Base-by-base conservation (phyloP, 2,888 invertebrate genomes). In the Slavum lentiscoides region DNA sequence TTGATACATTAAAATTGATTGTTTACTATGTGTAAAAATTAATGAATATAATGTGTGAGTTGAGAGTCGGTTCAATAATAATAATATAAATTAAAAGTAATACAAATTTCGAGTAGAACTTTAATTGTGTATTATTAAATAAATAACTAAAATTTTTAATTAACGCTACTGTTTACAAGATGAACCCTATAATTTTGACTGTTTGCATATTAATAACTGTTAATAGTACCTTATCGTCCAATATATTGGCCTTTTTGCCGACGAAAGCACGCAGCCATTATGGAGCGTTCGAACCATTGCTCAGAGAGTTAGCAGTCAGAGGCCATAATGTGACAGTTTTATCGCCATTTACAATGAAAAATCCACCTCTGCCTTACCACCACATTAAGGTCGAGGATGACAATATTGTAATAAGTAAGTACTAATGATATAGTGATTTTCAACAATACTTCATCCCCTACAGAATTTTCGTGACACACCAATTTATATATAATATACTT, bases 321-420 rank as follows among this genome's bases (percentile, higher is more conserved):
- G 77, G 77, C 3, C 77, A 77, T 23, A 77, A 77, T 39, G 49
- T 77, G 11, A 77, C 77, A 3, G 69, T 77, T 53, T 37, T 77
- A 39, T 77, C 69, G 2, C 77, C 77, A 4, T 77, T 77, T 4
- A 2, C 53, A 1, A 17, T 77, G 69, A 67, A 69, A 77, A 69
- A 77, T 70, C 69, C 77, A 43, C 69, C 77, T 19, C 13, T 37
- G 19, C 58, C 69, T 70, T 77, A 70, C 53, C 49, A 70, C 68
- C 77, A 77, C 30, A 62, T 77, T 61, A 53, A 37, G 19, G 69
- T 77, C 13, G 77, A 77, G 17, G 69, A 69, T 62, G 69, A 77
- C 15, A 37, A 62, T 53, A 5, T 58, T 5, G 53, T 39, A 1
- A 62, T 67, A 62, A 11, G 77, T 77, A 62, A 77, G 55, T 70